Evolutionary conservation across 1,140 invertebrate genomes (phyloP).

Genomic region (Drosophila leontia): DNA sequence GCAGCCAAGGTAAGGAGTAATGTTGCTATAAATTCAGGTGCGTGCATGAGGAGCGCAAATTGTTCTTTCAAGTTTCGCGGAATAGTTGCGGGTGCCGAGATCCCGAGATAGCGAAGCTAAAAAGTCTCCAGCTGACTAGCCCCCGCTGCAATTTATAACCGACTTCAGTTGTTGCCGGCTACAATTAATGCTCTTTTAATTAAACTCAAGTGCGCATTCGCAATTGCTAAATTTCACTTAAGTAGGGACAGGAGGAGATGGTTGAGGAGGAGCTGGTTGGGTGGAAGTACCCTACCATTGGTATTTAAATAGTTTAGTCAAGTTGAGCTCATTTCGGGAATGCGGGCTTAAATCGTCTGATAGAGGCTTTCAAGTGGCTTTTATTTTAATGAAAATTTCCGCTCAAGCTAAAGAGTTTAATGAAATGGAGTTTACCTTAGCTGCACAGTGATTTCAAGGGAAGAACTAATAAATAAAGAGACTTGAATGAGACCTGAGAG

Average conservation of each 20-base stretch:
- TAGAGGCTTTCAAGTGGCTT: slow-evolving; percentile 50
- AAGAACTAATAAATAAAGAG: neutral
- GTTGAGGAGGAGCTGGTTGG: neutral
- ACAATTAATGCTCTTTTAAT: slow-evolving; percentile 83
- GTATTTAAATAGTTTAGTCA: slow-evolving; percentile 56
- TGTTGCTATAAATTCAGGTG: slow-evolving; percentile 63
- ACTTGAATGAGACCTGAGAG: too few relatives aligned
- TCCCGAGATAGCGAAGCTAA: slow-evolving; percentile 41
- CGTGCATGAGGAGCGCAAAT: slow-evolving; percentile 59
- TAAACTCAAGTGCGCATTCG: slow-evolving; percentile 79
- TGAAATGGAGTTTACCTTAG: slow-evolving; percentile 30
- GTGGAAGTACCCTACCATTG: neutral
- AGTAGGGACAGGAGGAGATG: neutral
- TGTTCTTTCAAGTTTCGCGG: slow-evolving; percentile 58
- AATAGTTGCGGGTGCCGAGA: slow-evolving; percentile 61
- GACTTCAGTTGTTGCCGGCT: slow-evolving; percentile 52
- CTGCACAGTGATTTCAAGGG: neutral
- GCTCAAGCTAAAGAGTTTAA: slow-evolving; percentile 17
- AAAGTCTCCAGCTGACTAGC: slow-evolving; percentile 39
- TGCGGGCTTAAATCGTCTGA: slow-evolving; percentile 35
- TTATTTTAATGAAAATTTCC: slow-evolving; percentile 74
- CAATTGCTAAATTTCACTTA: slow-evolving; percentile 72
- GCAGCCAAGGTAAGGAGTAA: slow-evolving; percentile 10
- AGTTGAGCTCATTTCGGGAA: slow-evolving; percentile 25
- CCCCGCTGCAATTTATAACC: slow-evolving; percentile 56